phyloP scores from a whole-genome alignment of 2,888 invertebrate species.

The Phymatocera aterrima region DNA sequence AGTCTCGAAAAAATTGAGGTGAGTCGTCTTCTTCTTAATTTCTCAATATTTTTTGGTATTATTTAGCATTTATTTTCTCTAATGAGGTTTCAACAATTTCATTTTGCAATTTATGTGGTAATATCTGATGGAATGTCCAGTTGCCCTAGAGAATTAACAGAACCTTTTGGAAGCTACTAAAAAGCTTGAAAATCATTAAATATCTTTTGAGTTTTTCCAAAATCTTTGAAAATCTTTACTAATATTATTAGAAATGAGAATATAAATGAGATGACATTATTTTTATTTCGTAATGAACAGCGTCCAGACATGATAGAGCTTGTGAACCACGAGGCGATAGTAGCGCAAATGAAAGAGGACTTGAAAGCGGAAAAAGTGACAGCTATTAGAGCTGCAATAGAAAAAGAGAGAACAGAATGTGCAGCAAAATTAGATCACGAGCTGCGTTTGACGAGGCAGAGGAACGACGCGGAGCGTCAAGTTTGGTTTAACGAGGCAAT shows the following conservation, averaged over 20 bases:
- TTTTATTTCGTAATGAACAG: conserved; percentile 59
- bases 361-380: conserved; percentile 79
- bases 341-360: conserved; percentile 83
- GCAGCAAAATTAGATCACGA: conserved; percentile 74
- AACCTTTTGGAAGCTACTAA: too few species aligned
- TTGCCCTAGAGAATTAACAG: too few species aligned
- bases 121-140: too few species aligned
- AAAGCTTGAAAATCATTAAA: not conserved
- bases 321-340: conserved; percentile 80
- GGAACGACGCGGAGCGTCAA: conserved; percentile 78
- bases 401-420: conserved; percentile 78
- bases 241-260: not conserved
- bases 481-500: conserved; percentile 80
- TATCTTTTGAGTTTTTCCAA: not conserved
- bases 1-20: conserved; percentile 86
- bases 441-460: conserved; percentile 74
- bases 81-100: too few species aligned
- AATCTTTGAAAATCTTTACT: too few species aligned
- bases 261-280: too few species aligned
- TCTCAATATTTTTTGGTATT: too few species aligned
- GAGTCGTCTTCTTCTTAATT: too few species aligned
- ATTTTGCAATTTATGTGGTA: too few species aligned
- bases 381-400: conserved; percentile 76
- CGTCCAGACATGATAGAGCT: conserved; percentile 81
- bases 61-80: too few species aligned